Evolutionary conservation across 2,113 vertebrate genomes (phyloP).

Genomic region (Chunga burmeisteri): DNA sequence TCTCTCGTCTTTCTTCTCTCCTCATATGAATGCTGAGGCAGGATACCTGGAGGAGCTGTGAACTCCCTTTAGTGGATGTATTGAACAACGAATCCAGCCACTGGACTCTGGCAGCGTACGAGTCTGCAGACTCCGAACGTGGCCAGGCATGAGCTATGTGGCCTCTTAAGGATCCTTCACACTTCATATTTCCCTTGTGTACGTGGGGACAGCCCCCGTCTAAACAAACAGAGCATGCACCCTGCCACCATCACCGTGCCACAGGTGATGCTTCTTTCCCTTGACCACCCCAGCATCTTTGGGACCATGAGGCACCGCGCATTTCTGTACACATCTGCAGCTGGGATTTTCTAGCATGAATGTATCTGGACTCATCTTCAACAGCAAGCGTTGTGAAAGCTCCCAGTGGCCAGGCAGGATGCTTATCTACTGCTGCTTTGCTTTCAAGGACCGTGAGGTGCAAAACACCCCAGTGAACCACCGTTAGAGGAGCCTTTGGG

Average conservation of each 20-base stretch:
- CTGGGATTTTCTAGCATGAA: neutral
- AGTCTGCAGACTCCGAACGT: neutral
- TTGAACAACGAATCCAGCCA: neutral
- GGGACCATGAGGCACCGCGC: neutral
- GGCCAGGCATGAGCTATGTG: neutral
- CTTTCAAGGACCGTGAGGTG: neutral
- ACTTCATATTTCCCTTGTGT: neutral
- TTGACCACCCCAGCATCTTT: neutral
- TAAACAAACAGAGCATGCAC: neutral
- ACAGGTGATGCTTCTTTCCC: neutral
- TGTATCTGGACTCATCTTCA: neutral
- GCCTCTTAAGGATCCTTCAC: neutral
- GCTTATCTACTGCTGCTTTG: neutral
- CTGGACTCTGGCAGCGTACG: fast-evolving
- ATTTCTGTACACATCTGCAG: neutral
- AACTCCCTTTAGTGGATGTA: neutral
- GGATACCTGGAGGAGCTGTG: neutral
- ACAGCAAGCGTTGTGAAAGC: neutral
- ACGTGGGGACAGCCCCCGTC: neutral
- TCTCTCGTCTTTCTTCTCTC: neutral
- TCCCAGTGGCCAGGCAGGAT: neutral
- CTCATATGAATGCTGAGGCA: neutral
- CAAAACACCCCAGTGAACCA: neutral
- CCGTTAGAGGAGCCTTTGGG: neutral
- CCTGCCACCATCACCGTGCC: neutral